Evolutionary conservation across 2,888 invertebrate species (phyloP), one percentile per base, ranked within the genome.

Genomic region (Pheosia tremula): DNA sequence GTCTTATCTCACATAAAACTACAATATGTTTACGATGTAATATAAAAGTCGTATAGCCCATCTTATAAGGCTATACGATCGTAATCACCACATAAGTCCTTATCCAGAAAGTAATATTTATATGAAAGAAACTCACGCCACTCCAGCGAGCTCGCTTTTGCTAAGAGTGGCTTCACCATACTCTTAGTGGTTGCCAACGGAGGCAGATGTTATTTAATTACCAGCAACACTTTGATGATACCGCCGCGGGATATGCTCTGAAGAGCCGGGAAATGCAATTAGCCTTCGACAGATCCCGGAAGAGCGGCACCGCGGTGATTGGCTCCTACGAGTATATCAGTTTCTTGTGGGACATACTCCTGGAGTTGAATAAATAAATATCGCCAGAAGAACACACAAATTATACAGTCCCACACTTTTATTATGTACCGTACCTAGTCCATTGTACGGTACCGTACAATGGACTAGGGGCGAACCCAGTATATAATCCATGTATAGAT

Each of bases 251-350:
- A 71, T 68, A 50, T 50, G 50, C 57, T 57, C 62, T 58, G 43
- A 45, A 62, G 57, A 69, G 61, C 58, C 59, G 57, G 67, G 57
- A 52, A 74, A 76, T 71, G 68, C 64, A 74, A 74, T 78, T 71
- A 69, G 52, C 47, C 55, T 45, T 10, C 13, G 36, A 58, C 58
- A 58, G 38, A 62, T 63, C 64, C 49, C 10, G 24, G 8, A 24
- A 24, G 37, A 37, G 11, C 3, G 47, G 47, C 4, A n/a, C 47
- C 6, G n/a, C 2, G 47, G 11, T 47, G 11, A n/a, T 47, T 47
- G 47, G 11, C 47, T 4, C n/a, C n/a, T 47, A n/a, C n/a, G n/a
- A n/a, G n/a, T n/a, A 45, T 11, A 10, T 47, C 47, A n/a, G n/a
- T n/a, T 45, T 47, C n/a, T n/a, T 47, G 5, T n/a, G 4, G 11